Conservation (phyloP, 2,888 invertebrate genomes). For the Salpingus planirostris region DNA sequence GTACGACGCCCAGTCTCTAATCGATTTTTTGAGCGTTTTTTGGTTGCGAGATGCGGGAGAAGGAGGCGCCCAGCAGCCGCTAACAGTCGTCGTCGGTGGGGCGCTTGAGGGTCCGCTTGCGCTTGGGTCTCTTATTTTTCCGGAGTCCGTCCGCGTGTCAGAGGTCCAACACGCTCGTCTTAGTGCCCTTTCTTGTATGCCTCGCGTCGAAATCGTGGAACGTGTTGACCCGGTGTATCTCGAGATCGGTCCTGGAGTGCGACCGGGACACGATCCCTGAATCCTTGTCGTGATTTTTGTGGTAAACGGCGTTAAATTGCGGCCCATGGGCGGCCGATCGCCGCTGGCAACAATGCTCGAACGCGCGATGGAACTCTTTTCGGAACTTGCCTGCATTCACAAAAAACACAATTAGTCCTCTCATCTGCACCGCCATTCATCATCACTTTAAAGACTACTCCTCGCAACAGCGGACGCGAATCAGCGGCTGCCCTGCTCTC, state of each 20-base stretch:
- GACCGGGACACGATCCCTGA: slow-evolving; percentile 21
- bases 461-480: too few species aligned
- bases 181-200: slow-evolving; percentile 24
- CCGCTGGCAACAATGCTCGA: slow-evolving; percentile 49
- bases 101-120: too few species aligned
- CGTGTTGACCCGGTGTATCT: slow-evolving; percentile 18
- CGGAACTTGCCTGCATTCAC: slow-evolving; percentile 57
- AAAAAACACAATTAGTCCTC: too few species aligned
- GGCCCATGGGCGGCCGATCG: slow-evolving; percentile 7
- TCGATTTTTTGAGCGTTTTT: too few species aligned
- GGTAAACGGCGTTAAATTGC: slow-evolving; percentile 14
- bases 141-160: slow-evolving; percentile 1
- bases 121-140: too few species aligned
- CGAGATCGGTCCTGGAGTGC: slow-evolving; percentile 22
- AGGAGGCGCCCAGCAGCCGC: too few species aligned
- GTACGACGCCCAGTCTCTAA: too few species aligned
- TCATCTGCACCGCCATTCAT: too few species aligned
- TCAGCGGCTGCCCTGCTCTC: too few species aligned
- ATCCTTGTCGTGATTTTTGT: slow-evolving; percentile 16
- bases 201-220: slow-evolving; percentile 16
- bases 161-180: slow-evolving; percentile 24
- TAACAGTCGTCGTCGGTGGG: too few species aligned
- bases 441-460: too few species aligned
- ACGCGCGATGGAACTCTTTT: slow-evolving; percentile 60
- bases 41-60: too few species aligned